Conservation (phyloP, 2,888 invertebrate species). For the Catocala sponsa region DNA sequence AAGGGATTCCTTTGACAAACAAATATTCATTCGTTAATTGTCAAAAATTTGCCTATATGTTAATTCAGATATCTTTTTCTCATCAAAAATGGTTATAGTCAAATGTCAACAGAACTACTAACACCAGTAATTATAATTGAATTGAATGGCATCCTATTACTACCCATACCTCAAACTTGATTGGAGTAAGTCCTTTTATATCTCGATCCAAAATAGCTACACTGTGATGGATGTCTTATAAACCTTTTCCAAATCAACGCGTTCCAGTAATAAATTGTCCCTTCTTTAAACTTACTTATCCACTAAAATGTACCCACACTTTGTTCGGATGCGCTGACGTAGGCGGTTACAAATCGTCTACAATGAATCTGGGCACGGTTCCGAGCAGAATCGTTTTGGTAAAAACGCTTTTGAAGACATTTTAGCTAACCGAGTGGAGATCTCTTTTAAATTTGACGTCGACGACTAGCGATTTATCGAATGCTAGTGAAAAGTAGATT, state of each 20-base stretch:
- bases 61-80: no score
- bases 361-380: slow-evolving; percentile 39
- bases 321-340: slow-evolving; percentile 32
- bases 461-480: not conserved
- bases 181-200: no score
- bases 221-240: not conserved
- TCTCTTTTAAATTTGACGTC: slow-evolving; percentile 1
- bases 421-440: slow-evolving; percentile 30
- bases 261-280: slow-evolving; percentile 8
- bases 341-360: slow-evolving; percentile 46
- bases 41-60: no score
- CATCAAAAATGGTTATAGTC: no score
- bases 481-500: no score
- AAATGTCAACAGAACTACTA: no score
- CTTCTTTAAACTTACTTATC: slow-evolving; percentile 8
- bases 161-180: no score
- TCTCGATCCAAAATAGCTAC: not conserved
- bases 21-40: no score
- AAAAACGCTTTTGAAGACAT: slow-evolving; percentile 29
- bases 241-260: not conserved
- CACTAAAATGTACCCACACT: slow-evolving; percentile 7
- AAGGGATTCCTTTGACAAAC: no score
- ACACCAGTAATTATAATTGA: no score
- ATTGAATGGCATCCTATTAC: no score
- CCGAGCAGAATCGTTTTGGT: slow-evolving; percentile 16